phyloP scores from a whole-genome alignment of 2,888 invertebrate genomes.

The Yponomeuta plumbellus region DNA sequence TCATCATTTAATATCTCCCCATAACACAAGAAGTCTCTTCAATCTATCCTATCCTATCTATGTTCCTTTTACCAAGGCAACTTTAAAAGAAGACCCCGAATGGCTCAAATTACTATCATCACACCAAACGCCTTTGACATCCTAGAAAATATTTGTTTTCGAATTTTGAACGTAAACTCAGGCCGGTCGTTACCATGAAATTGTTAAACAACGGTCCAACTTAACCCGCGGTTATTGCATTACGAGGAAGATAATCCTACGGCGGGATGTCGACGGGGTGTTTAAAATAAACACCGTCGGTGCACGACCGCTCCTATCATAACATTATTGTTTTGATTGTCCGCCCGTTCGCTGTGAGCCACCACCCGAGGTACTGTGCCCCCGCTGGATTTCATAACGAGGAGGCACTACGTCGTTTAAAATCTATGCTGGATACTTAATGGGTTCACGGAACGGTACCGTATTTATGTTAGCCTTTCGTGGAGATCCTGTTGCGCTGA shows the following conservation, averaged over 20 bases:
- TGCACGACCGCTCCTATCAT: conserved; percentile 56
- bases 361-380: conserved; percentile 9
- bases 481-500: background rate
- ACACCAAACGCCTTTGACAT: conserved; percentile 2
- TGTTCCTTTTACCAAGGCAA: background rate
- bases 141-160: conserved; percentile 2
- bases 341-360: conserved; percentile 32
- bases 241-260: conserved; percentile 56
- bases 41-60: background rate
- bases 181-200: conserved; percentile 25
- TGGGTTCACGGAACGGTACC: background rate
- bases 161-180: background rate
- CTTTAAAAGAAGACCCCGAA: background rate
- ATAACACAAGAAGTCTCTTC: background rate
- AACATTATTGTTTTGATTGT: conserved; percentile 68
- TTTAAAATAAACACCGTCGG: conserved; percentile 63
- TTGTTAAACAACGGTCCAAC: conserved; percentile 37
- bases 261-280: conserved; percentile 43
- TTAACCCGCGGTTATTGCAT: conserved; percentile 36
- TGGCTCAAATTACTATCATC: background rate
- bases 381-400: background rate
- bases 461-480: background rate
- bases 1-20: too few relatives aligned
- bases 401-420: background rate
- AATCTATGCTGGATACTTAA: background rate